These are phyloP conservation scores for Petrocephalus zakoni DNA, from an alignment of 2,113 vertebrate species.

Conservation along the genomic window DNA sequence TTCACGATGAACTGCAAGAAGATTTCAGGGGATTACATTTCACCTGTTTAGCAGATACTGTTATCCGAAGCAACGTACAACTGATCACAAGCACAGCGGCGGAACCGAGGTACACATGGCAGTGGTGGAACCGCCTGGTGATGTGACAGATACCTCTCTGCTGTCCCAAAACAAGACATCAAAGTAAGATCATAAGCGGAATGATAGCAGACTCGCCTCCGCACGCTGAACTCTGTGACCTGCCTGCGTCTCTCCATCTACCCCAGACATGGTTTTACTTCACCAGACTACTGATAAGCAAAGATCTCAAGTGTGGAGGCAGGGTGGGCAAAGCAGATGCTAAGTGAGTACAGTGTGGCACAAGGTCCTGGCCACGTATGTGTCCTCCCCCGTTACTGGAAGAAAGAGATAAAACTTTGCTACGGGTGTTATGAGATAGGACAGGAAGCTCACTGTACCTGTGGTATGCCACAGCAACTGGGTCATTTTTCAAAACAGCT, in stretches of 20 bases:
- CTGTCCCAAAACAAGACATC: background rate
- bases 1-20: background rate
- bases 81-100: background rate
- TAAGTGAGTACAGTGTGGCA: background rate
- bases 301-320: background rate
- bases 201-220: background rate
- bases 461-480: background rate
- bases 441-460: background rate
- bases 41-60: background rate
- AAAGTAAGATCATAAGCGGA: background rate
- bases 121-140: background rate
- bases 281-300: background rate
- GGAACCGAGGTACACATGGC: no score
- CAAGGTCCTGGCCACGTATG: background rate
- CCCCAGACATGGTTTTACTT: background rate
- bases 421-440: background rate
- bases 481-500: slow-evolving; percentile 11
- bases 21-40: background rate
- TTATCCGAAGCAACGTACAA: background rate
- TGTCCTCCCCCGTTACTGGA: background rate
- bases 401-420: background rate
- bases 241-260: background rate
- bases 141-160: background rate
- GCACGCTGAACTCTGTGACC: background rate
- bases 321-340: background rate